Evolutionary conservation across 2,113 vertebrate species (phyloP).

Genomic region (Pogona vitticeps): DNA sequence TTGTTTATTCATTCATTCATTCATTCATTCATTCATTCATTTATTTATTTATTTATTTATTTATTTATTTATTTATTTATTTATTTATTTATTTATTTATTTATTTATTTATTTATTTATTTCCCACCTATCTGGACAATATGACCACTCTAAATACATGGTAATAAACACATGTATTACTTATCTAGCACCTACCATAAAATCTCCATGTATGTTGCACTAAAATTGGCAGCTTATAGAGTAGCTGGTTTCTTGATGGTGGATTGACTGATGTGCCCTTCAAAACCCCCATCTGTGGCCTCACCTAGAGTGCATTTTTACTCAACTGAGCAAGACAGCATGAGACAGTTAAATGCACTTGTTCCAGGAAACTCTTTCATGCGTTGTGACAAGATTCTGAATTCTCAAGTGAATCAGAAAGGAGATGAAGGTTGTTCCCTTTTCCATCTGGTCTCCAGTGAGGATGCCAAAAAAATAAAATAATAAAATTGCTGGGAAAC

Average conservation of each 20-base stretch:
- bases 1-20: no score
- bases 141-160: no score
- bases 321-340: slow-evolving; percentile 2
- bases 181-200: not conserved
- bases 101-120: no score
- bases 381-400: not conserved
- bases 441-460: not conserved
- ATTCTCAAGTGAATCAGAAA: not conserved
- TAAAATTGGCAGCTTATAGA: not conserved
- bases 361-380: slow-evolving; percentile 7
- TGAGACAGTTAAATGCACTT: not conserved
- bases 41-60: no score
- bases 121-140: no score
- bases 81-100: no score
- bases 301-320: not conserved
- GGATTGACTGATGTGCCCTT: not conserved
- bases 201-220: not conserved
- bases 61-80: no score
- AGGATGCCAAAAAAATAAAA: not conserved
- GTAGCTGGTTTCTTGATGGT: not conserved
- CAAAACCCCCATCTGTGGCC: not conserved
- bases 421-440: not conserved
- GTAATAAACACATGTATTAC: not conserved
- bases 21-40: no score
- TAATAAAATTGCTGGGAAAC: not conserved